phyloP scores from a whole-genome alignment of 2,797 vertebrate genomes.

The Argya squamiceps region DNA sequence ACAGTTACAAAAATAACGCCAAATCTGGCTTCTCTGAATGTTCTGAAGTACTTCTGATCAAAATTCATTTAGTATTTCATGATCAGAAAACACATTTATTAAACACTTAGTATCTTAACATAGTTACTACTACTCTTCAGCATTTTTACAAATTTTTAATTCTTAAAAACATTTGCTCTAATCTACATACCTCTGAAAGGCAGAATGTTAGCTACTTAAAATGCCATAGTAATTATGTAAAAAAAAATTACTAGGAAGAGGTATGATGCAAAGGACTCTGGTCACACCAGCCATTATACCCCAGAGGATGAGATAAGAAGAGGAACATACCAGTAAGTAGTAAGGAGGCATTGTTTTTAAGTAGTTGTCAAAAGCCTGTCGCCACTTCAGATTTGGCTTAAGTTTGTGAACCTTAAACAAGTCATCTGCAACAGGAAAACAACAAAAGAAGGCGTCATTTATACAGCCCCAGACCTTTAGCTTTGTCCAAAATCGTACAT shows the following conservation, averaged over 20 bases:
- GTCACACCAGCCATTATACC: constrained; percentile 40
- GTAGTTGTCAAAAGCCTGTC: constrained; percentile 96
- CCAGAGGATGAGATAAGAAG: constrained; percentile 9
- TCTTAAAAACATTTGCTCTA: not conserved
- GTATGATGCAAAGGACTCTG: constrained; percentile 20
- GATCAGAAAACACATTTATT: not conserved
- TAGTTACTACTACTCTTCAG: not conserved
- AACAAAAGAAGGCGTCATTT: constrained; percentile 26
- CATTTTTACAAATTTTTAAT: not conserved
- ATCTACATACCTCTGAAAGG: constrained; percentile 35
- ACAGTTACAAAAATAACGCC: not conserved
- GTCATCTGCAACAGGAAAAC: constrained; percentile 87
- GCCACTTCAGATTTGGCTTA: constrained; percentile 98
- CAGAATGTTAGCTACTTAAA: constrained; percentile 30
- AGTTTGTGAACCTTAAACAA: constrained; percentile 99
- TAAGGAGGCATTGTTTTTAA: constrained; percentile 98
- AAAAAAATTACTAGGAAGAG: constrained; percentile 39
- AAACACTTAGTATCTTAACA: not conserved
- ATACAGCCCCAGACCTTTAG: not conserved
- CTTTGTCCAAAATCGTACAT: not conserved
- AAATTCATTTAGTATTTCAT: not conserved
- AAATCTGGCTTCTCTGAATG: not conserved
- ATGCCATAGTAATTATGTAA: not conserved
- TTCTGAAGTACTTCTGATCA: not conserved
- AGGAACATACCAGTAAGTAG: constrained; percentile 90